These are phyloP conservation scores for Hirudinaria manillensis DNA, from an alignment of 2,888 invertebrate genomes.

Conservation along the genomic window DNA sequence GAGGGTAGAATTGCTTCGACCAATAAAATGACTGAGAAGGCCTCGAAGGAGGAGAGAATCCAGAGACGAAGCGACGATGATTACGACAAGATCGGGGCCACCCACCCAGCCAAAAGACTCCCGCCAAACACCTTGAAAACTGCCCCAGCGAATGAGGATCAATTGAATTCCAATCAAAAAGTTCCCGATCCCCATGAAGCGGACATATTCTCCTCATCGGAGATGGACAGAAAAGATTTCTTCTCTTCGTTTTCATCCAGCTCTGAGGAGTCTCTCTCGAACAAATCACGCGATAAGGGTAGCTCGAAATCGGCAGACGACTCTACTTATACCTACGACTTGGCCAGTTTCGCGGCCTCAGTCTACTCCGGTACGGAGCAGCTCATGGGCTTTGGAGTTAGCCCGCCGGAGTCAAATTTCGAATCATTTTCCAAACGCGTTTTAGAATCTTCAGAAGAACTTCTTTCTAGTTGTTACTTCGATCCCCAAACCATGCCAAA, in stretches of 20 bases:
- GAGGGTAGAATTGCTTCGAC: neutral
- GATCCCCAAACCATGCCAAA: conserved; percentile 1
- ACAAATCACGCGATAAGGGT: neutral
- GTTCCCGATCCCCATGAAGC: neutral
- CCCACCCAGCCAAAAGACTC: neutral
- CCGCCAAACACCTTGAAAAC: conserved; percentile 25
- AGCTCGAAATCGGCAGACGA: conserved; percentile 2
- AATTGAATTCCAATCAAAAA: neutral
- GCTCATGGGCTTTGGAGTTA: conserved; percentile 50
- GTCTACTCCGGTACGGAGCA: conserved; percentile 51
- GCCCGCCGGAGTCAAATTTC: conserved; percentile 43
- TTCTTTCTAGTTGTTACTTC: conserved; percentile 17
- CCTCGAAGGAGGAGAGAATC: neutral
- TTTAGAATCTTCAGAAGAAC: conserved; percentile 15
- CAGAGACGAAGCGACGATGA: neutral
- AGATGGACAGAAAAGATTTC: neutral
- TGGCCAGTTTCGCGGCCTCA: conserved; percentile 52
- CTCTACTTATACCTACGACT: conserved; percentile 42
- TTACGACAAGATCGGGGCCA: neutral
- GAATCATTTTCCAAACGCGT: conserved; percentile 6
- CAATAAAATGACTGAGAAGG: neutral
- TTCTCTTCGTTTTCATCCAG: conserved; percentile 23
- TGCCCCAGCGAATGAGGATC: neutral
- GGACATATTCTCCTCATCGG: neutral
- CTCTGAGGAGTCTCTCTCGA: conserved; percentile 18